A percentile compares a stretch with the other conserved stretches of the same genome.
Conservation (phyloP, 2,797 vertebrate species). For the Lagocephalus sceleratus region DNA sequence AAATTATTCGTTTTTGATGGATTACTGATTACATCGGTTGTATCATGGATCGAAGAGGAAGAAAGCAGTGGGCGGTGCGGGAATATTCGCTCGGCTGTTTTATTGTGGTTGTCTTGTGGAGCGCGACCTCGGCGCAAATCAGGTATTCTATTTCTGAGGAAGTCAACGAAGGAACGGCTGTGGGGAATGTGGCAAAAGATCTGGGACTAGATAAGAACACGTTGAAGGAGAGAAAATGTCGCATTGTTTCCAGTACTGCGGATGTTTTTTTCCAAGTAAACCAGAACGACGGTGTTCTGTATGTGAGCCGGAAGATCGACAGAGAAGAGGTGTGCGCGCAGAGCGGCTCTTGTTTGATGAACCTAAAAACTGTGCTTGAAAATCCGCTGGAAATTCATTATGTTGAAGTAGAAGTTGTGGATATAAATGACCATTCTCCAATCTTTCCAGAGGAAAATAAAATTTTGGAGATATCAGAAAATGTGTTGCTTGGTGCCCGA, state of each 20-base stretch:
- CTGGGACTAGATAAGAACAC: too few relatives aligned
- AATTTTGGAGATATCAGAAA: slow-evolving; percentile 48
- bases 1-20: background rate
- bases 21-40: background rate
- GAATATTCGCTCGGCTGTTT: background rate
- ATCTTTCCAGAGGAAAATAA: slow-evolving; percentile 43
- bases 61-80: accelerated
- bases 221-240: too few relatives aligned
- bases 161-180: slow-evolving; percentile 62
- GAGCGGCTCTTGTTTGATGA: too few relatives aligned
- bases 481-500: slow-evolving; percentile 52
- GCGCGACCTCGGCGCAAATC: slow-evolving; percentile 39
- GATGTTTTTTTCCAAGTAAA: too few relatives aligned
- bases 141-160: slow-evolving; percentile 69
- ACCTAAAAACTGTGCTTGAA: too few relatives aligned
- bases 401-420: slow-evolving; percentile 73
- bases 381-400: too few relatives aligned
- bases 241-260: too few relatives aligned
- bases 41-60: slow-evolving; percentile 45
- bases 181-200: too few relatives aligned
- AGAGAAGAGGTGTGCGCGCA: too few relatives aligned
- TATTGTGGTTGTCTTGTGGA: slow-evolving; percentile 30
- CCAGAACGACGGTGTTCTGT: too few relatives aligned
- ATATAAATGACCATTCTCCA: slow-evolving; percentile 75
- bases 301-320: too few relatives aligned